Evolutionary conservation across 2,888 invertebrate species (phyloP), one percentile per base, ranked within the genome.

Genomic region (Esperia sulphurella): DNA sequence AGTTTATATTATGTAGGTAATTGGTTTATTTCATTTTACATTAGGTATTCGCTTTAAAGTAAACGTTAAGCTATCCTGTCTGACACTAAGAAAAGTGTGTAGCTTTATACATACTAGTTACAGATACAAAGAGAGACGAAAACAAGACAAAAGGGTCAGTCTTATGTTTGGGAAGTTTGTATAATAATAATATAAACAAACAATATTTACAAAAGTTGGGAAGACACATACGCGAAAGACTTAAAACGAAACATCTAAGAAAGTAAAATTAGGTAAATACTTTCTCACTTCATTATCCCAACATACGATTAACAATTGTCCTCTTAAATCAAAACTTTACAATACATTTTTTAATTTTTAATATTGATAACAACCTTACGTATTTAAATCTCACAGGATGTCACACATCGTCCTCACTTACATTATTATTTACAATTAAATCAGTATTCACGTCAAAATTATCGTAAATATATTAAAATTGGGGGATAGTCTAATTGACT

Each of bases 101-200:
- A 85, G 79, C 77, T 71, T 79, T 79, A 79, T 76, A 79, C 75
- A 76, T 66, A 70, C 52, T 61, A 52, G 51, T 59, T 61, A 67
- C 61, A 79, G 69, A 74, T 77, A 82, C 69, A 83, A 81, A 83
- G 78, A 85, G 79, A 77, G 82, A 83, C 69, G 75, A 86, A 84
- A 89, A 84, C 72, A 85, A 88, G 87, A 87, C 79, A 83, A 85
- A 88, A 85, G 88, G 89, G 81, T 89, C 89, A 89, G 89, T 89
- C 89, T 89, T 89, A 88, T 89, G 75, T 86, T 88, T 87, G 89
- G 89, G 87, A 88, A 88, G 83, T 81, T 80, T 84, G 83, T 87
- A 86, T 78, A 85, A 83, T 71, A 74, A 86, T 78, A 85, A 83
- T 71, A 74, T 59, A 66, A 71, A 64, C 81, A 84, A 87, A 83